Evolutionary conservation across 92 coral and sea anemone genomes (phyloP).

Genomic region (Meandrina meandrites): DNA sequence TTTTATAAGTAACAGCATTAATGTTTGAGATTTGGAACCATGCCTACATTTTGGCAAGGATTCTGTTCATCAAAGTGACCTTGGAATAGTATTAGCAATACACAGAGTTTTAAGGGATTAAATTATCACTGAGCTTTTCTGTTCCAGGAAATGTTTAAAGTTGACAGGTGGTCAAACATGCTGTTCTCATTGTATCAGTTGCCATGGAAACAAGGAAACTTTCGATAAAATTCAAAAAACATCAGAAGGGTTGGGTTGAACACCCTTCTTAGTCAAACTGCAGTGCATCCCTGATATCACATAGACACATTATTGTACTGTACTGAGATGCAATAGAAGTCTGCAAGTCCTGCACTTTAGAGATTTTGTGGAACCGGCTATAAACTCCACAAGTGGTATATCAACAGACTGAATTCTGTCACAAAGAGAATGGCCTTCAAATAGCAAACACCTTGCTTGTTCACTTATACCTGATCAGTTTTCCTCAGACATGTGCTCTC

Average conservation of each 20-base stretch:
- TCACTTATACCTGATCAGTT: background rate
- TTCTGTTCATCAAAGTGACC: background rate
- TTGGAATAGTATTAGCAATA: background rate
- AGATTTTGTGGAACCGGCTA: background rate
- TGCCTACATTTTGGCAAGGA: background rate
- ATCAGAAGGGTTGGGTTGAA: background rate
- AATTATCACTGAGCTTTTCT: background rate
- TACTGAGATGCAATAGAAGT: background rate
- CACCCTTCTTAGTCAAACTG: background rate
- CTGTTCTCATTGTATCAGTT: background rate
- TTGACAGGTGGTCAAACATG: background rate
- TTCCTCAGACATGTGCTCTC: background rate
- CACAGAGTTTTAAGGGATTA: background rate
- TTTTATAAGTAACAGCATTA: background rate
- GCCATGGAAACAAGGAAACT: constrained; percentile 9
- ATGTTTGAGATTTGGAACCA: background rate
- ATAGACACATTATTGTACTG: background rate
- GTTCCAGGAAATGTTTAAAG: background rate
- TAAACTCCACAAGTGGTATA: background rate
- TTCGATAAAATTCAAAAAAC: background rate
- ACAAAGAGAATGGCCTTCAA: background rate
- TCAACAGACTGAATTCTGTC: background rate
- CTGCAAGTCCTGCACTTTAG: background rate
- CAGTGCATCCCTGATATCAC: background rate
- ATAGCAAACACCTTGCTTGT: background rate